phyloP scores from a whole-genome alignment of 2,888 invertebrate species.

The Drosophila lacicola region DNA sequence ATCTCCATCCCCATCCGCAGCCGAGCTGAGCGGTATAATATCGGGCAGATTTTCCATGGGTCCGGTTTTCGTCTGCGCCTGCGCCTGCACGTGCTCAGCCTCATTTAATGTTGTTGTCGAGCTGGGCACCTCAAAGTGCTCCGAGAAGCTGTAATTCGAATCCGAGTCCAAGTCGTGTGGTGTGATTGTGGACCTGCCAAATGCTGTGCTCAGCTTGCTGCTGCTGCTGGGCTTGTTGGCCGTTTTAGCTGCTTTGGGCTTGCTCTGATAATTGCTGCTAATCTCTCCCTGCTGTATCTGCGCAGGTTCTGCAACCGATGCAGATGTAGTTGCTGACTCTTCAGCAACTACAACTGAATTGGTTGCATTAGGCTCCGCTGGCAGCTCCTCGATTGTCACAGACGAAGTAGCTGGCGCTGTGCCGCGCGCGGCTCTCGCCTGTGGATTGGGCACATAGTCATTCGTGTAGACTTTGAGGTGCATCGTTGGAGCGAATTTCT shows the following conservation, averaged over 20 bases:
- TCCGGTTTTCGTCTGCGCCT: constrained; percentile 16
- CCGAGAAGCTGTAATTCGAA: constrained; percentile 85
- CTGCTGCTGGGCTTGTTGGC: constrained; percentile 1
- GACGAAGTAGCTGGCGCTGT: constrained; percentile 1
- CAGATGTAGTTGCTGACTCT: background rate
- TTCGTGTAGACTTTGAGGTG: constrained; percentile 22
- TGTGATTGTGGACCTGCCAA: constrained; percentile 1
- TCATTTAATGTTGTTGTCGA: constrained; percentile 37
- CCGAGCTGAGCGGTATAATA: constrained; percentile 71
- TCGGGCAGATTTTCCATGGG: constrained; percentile 81
- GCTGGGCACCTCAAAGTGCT: constrained; percentile 80
- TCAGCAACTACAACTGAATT: background rate
- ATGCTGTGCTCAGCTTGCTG: background rate
- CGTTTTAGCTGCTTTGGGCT: constrained; percentile 2
- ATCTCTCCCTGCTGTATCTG: constrained; percentile 45
- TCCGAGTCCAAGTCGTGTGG: constrained; percentile 81
- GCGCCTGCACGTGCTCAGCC: background rate
- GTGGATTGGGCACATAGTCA: constrained; percentile 64
- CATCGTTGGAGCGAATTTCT: background rate
- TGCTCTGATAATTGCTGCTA: constrained; percentile 46
- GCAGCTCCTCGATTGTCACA: constrained; percentile 8
- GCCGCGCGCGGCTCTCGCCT: constrained; percentile 43
- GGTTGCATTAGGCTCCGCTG: background rate
- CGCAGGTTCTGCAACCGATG: background rate
- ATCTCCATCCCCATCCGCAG: constrained; percentile 13